Percentiles rank a stretch among this genome's conserved stretches.
These are phyloP conservation scores for Hydrophis major DNA, from an alignment of 2,797 vertebrate genomes.

Conservation along the genomic window DNA sequence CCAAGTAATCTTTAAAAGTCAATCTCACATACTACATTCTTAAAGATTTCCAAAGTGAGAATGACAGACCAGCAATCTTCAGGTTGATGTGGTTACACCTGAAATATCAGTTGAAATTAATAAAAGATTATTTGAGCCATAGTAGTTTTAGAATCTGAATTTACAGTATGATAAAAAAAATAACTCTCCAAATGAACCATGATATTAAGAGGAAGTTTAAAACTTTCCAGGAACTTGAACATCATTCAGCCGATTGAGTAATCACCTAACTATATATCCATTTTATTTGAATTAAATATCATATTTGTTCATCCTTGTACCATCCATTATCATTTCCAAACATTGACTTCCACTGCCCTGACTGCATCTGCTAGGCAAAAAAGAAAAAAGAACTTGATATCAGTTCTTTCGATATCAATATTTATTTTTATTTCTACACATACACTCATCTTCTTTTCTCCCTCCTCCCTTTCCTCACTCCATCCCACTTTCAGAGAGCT, in stretches of 20 bases:
- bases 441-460: neutral
- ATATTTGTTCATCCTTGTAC: neutral
- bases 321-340: neutral
- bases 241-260: neutral
- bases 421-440: neutral
- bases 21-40: neutral
- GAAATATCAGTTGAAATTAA: neutral
- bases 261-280: neutral
- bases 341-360: neutral
- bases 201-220: neutral
- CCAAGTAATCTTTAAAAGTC: neutral
- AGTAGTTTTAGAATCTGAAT: neutral
- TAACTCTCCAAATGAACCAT: neutral
- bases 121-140: neutral
- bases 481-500: neutral
- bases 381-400: neutral
- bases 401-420: neutral
- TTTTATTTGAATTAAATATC: neutral
- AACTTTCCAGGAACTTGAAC: neutral
- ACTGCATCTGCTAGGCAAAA: neutral
- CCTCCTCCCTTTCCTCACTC: neutral
- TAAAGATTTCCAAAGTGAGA: neutral
- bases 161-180: neutral
- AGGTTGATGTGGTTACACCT: neutral
- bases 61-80: neutral